phyloP scores from a whole-genome alignment of 2,888 invertebrate species.

The Eledona agricola region DNA sequence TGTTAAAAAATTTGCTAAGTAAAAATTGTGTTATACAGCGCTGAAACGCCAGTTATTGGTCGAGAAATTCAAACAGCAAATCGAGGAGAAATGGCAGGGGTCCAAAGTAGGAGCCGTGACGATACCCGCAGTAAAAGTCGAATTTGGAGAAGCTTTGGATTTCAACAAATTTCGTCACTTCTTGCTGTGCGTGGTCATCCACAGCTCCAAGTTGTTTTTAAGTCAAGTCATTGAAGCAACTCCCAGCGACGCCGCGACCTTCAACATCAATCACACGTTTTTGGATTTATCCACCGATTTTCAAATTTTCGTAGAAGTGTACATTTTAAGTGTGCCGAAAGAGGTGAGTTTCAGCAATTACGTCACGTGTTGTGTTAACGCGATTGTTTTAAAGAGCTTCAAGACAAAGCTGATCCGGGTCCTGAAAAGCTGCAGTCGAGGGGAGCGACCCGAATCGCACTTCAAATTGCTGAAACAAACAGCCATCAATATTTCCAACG shows the following conservation, averaged over 20 bases:
- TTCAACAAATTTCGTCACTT: conserved; percentile 4
- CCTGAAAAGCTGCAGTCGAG: neutral
- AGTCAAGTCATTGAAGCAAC: conserved; percentile 5
- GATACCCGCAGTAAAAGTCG: too few relatives aligned
- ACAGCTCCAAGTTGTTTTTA: neutral
- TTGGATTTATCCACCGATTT: conserved; percentile 3
- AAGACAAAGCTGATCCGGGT: neutral
- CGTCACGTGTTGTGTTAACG: too few relatives aligned
- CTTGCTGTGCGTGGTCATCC: conserved; percentile 3
- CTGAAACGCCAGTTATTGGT: too few relatives aligned
- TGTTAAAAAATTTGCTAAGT: too few relatives aligned
- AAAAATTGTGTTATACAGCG: too few relatives aligned
- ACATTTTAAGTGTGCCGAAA: conserved; percentile 6
- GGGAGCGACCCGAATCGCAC: conserved; percentile 1
- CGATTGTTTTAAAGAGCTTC: neutral
- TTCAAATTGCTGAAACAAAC: conserved; percentile 5
- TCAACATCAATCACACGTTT: conserved; percentile 9
- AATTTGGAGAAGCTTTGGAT: too few relatives aligned
- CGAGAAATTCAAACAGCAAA: too few relatives aligned
- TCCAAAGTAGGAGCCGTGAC: too few relatives aligned
- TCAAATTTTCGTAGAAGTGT: conserved; percentile 5
- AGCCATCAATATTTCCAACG: neutral
- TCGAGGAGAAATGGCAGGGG: too few relatives aligned
- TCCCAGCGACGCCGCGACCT: neutral
- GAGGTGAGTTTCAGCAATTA: too few relatives aligned